Percentiles rank a stretch among this genome's conserved stretches.
phyloP scores from a whole-genome alignment of 2,113 vertebrate genomes.

The Chroicocephalus ridibundus region DNA sequence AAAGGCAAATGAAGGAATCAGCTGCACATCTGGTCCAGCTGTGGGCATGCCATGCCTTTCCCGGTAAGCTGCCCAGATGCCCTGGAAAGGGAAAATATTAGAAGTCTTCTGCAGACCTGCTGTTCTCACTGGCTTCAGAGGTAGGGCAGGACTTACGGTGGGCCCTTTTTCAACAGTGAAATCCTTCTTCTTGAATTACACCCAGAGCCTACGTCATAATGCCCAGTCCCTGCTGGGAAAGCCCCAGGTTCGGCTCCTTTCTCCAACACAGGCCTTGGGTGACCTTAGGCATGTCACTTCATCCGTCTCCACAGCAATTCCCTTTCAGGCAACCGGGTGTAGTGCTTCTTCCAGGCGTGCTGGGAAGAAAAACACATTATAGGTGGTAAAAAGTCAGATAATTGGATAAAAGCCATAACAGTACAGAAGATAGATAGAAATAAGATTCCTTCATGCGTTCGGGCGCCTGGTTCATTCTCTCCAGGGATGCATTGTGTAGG shows the following conservation, averaged over 20 bases:
- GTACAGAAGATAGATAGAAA: background rate
- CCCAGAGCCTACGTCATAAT: background rate
- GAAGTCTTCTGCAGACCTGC: background rate
- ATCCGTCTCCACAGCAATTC: background rate
- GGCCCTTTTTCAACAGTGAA: background rate
- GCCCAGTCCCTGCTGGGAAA: background rate
- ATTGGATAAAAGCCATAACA: slow-evolving; percentile 5
- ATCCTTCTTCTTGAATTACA: background rate
- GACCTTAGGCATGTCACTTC: background rate
- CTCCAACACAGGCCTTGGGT: background rate
- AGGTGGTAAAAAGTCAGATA: slow-evolving; percentile 7
- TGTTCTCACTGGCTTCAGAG: background rate
- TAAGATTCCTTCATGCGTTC: background rate
- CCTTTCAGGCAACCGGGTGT: background rate
- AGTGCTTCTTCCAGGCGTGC: background rate
- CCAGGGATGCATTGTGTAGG: background rate
- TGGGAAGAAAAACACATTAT: slow-evolving; percentile 2
- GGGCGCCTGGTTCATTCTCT: background rate
- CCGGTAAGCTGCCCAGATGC: background rate
- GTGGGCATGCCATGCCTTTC: background rate
- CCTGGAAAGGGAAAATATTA: background rate
- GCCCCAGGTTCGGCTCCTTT: background rate
- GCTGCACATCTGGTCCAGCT: background rate
- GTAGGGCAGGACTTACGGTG: background rate
- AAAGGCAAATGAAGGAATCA: background rate